Base-by-base conservation (phyloP, 2,888 invertebrate species). In the Cosmopolites sordidus region DNA sequence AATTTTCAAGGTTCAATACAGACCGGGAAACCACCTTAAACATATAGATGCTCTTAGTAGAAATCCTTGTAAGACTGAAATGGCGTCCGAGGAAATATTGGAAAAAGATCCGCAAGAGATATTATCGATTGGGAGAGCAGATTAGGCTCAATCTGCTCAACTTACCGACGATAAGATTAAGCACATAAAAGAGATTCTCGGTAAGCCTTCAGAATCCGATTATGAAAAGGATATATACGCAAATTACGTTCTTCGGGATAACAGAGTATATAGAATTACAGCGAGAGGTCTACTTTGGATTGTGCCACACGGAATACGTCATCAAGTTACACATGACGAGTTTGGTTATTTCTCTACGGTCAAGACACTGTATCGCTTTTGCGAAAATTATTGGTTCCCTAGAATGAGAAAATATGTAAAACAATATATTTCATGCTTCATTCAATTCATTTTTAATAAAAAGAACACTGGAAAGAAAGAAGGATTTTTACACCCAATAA, bases 341-440 rank as follows among this genome's bases (percentile, higher is more conserved):
- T 54, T 66, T 8, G 71, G 72, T 6, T 71, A 75, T 55, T 66
- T 72, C 51, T 69, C 65, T 2, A 16, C 65, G 1, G 66, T 5
- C 8, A 22, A 69, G 2, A 71, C 69, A 1, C 12, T 70, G 1
- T 57, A 64, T 8, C 59, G 60, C 42, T 51, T 73, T 11, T 48
- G 58, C 2, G 62, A 64, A 38, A 59, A 62, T 12, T 76, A 71
- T 58, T 75, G 72, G 72, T 75, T 75, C 45, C 67, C 68, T 0
- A 62, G 65, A 4, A 69, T 74, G 70, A 58, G 61, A 22, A 48
- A 60, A 1, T 72, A 70, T 40, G 67, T 73, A 1, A 64, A 67
- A 43, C 65, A 70, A 48, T 73, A 76, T 54, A 69, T 75, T 2
- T 52, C 41, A 0, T 64, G 69, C 5, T 75, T 74, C 55, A 59